Conservation (phyloP, 2,113 vertebrate genomes). For the Montifringilla adamsi region DNA sequence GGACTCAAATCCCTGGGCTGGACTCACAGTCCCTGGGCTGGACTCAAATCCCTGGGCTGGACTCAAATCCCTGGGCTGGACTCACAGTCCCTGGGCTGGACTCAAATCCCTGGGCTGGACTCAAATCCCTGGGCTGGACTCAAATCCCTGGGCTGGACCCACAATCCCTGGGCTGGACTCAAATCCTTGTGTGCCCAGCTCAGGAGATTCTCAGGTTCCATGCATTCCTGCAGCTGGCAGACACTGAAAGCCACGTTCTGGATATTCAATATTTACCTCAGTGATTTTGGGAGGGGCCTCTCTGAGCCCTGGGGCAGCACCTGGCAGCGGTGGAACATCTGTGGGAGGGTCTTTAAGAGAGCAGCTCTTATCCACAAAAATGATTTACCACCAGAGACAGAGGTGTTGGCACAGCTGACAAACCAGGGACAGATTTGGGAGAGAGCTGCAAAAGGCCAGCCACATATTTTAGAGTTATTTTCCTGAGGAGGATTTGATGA, state of each 20-base stretch:
- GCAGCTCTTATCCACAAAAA: neutral
- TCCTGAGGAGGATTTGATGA: neutral
- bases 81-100: too few relatives aligned
- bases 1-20: too few relatives aligned
- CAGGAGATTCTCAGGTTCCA: neutral
- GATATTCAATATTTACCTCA: neutral
- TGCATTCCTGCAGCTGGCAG: neutral
- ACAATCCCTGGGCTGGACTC: too few relatives aligned
- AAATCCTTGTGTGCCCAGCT: neutral
- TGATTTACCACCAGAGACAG: neutral
- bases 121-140: too few relatives aligned
- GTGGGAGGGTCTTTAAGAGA: neutral
- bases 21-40: too few relatives aligned
- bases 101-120: too few relatives aligned
- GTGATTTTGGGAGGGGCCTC: neutral
- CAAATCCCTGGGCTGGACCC: too few relatives aligned
- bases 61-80: too few relatives aligned
- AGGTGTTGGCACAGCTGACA: neutral
- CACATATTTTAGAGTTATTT: neutral
- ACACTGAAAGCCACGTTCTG: neutral
- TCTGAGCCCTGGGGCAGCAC: accelerated
- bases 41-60: too few relatives aligned
- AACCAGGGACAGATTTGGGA: neutral
- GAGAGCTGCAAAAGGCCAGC: neutral
- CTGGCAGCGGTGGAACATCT: neutral